Evolutionary conservation across 2,113 vertebrate species (phyloP), one percentile per base, ranked within the genome.

Genomic region (Prietella phreatophila): DNA sequence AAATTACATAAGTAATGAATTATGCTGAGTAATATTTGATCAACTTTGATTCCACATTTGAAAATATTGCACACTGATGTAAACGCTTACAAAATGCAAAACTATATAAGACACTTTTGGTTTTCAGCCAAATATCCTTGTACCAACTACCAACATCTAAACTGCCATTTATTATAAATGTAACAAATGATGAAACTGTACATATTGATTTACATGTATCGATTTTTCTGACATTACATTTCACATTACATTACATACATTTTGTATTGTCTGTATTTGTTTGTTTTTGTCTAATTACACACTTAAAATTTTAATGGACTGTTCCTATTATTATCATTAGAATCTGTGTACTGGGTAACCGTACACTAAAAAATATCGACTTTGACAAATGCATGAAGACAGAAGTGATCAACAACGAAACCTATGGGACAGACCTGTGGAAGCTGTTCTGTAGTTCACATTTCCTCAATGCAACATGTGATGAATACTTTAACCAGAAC

Each of bases 341-440:
- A 22, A 94, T 99, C 42, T 99, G 97, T 90, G 92, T 99, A 17
- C 94, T 99, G 75, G 98, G 98, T 86, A 99, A 98, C 91, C 96
- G 97, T 50, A 95, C 95, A 0, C 87, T 99, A 69, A 93, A 94
- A 15, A 95, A 94, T 14, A 92, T 91, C 0, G 50, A 25, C 55
- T 96, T 98, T 76, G 93, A 96, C 1, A 75, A 88, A 25, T 99
- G 98, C 39, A 86, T 94, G 82, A 98, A 99, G 93, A 91, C 85
- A 1, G 90, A 85, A 30, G 11, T 83, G 2, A 86, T 86, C 36
- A 83, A 92, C 76, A 97, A 97, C 0, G 15, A 89, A 60, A 96
- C 96, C 0, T 50, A 33, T 5, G 87, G 93, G 71, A 97, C 96
- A 0, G 0, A 89, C 0, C 92, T 99, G 20, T 97, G 96, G 97